These are phyloP conservation scores for Polydrusus cervinus DNA, from an alignment of 2,888 invertebrate species.

Conservation along the genomic window DNA sequence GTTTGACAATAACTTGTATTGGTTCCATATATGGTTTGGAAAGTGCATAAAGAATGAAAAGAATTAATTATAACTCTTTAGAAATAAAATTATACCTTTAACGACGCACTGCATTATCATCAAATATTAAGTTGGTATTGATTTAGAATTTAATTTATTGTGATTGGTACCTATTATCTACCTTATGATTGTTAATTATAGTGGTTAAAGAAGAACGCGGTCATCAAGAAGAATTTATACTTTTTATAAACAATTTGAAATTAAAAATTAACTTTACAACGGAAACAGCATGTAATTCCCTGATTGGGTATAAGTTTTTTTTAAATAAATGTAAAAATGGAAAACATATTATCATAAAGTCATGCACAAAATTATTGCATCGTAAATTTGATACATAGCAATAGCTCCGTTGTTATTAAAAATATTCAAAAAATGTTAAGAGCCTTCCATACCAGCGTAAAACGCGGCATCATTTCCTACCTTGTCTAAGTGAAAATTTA, in stretches of 20 bases:
- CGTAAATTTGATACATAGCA: too few relatives aligned
- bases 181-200: slow-evolving; percentile 6
- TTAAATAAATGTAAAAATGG: neutral
- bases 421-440: too few relatives aligned
- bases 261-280: neutral
- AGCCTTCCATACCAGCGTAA: too few relatives aligned
- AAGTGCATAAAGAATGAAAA: neutral
- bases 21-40: slow-evolving; percentile 6
- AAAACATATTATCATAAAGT: neutral
- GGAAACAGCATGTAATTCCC: neutral
- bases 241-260: neutral
- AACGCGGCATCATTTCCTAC: too few relatives aligned
- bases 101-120: neutral
- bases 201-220: neutral
- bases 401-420: too few relatives aligned
- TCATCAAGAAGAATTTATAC: neutral
- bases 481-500: too few relatives aligned
- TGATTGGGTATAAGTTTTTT: neutral
- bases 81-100: neutral
- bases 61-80: neutral
- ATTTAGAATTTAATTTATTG: slow-evolving; percentile 9
- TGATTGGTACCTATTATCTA: slow-evolving; percentile 12
- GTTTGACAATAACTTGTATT: neutral
- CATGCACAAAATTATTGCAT: too few relatives aligned
- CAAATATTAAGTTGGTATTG: slow-evolving; percentile 6